Evolutionary conservation across 2,113 vertebrate species (phyloP).

Genomic region (Craseonycteris thonglongyai): DNA sequence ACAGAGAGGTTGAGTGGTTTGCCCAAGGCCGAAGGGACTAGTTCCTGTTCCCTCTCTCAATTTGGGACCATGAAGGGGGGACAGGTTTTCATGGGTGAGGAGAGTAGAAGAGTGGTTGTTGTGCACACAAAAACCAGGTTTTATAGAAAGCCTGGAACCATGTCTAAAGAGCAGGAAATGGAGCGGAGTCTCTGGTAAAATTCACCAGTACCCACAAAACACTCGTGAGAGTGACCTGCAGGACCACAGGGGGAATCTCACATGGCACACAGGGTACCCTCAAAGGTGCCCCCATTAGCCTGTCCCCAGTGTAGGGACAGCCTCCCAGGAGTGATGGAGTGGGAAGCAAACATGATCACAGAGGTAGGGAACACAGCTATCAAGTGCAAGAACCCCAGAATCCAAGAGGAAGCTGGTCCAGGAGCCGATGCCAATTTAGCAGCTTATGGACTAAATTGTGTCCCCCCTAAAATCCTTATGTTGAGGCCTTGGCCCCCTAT

Average conservation of each 20-base stretch:
- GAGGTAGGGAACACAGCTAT: not conserved
- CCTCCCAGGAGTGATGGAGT: not conserved
- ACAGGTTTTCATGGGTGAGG: not conserved
- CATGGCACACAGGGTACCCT: not conserved
- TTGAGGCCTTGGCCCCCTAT: not conserved
- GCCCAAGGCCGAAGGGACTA: not conserved
- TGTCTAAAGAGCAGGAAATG: not conserved
- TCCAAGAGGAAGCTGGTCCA: not conserved
- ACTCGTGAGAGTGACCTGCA: not conserved
- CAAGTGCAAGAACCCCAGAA: not conserved
- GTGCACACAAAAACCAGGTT: not conserved
- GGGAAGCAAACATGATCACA: not conserved
- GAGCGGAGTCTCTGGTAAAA: not conserved
- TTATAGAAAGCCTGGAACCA: not conserved
- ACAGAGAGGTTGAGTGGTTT: not conserved
- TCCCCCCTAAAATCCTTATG: not conserved
- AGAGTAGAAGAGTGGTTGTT: not conserved
- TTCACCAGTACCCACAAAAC: not conserved
- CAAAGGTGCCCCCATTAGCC: not conserved
- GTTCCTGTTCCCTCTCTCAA: not conserved
- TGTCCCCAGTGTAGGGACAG: no score
- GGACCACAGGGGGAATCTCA: not conserved
- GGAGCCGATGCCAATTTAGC: not conserved
- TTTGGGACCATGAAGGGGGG: not conserved
- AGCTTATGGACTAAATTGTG: no score